phyloP scores from a whole-genome alignment of 2,113 vertebrate species.

The Microtus pennsylvanicus region DNA sequence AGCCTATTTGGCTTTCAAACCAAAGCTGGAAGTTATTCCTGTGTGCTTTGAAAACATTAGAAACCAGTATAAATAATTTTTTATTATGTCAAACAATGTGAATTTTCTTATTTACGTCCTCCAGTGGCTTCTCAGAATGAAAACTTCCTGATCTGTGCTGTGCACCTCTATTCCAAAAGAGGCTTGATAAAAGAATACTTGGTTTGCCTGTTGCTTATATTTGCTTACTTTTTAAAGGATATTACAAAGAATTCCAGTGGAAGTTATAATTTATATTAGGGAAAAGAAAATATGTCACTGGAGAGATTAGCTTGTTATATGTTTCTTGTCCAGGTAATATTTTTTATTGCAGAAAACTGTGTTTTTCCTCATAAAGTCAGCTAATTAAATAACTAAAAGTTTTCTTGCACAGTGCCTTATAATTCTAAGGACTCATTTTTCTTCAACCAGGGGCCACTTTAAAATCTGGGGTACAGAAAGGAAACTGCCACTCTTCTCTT shows the following conservation, averaged over 20 bases:
- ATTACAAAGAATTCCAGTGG: not conserved
- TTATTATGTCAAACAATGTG: not conserved
- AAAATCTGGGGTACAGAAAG: not conserved
- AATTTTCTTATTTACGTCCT: not conserved
- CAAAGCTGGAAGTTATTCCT: not conserved
- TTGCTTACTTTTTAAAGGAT: not conserved
- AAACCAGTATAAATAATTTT: not conserved
- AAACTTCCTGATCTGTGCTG: not conserved
- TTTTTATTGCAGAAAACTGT: slow-evolving; percentile 16
- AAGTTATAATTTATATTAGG: not conserved
- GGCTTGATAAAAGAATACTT: not conserved
- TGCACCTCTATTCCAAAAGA: not conserved
- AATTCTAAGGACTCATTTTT: not conserved
- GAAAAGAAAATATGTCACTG: not conserved
- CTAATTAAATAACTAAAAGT: not conserved
- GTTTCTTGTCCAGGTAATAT: not conserved
- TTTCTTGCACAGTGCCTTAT: accelerated
- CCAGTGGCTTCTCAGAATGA: not conserved
- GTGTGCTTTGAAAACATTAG: not conserved
- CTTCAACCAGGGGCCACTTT: not conserved
- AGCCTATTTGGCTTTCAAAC: not conserved
- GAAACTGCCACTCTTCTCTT: not conserved
- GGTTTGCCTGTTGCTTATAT: not conserved
- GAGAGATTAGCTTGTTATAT: not conserved
- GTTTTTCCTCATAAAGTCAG: not conserved